phyloP scores from a whole-genome alignment of 2,113 vertebrate genomes.

The Pipra filicauda region DNA sequence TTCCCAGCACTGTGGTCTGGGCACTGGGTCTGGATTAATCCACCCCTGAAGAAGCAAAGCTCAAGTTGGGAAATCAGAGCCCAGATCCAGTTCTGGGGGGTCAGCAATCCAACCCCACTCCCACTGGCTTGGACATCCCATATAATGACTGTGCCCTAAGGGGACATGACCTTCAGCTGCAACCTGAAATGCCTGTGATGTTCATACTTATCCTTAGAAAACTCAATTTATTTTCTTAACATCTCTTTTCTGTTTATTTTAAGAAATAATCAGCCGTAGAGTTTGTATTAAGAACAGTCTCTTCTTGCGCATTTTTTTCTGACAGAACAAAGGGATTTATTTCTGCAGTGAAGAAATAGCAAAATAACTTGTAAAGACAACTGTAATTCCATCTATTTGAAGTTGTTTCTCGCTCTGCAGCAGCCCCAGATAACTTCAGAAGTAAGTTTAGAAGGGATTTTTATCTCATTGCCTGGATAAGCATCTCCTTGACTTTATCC shows the following conservation, averaged over 20 bases:
- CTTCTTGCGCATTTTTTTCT: constrained; percentile 17
- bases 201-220: neutral
- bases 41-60: neutral
- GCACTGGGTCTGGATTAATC: neutral
- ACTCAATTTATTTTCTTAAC: neutral
- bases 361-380: neutral
- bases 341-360: constrained; percentile 6
- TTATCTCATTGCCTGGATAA: constrained; percentile 2
- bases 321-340: constrained; percentile 53
- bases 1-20: neutral
- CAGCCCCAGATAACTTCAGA: constrained; percentile 3
- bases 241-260: neutral
- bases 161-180: neutral
- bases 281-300: neutral
- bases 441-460: constrained; percentile 7
- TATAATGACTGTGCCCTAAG: rapidly evolving
- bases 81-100: neutral
- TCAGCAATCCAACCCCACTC: neutral
- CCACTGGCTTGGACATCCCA: neutral
- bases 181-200: neutral
- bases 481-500: neutral
- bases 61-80: neutral
- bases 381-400: constrained; percentile 27
- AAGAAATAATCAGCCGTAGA: neutral
- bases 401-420: neutral